A percentile compares a stretch with the other conserved stretches of the same genome.
phyloP scores from a whole-genome alignment of 2,888 invertebrate genomes.

The Timema podura region DNA sequence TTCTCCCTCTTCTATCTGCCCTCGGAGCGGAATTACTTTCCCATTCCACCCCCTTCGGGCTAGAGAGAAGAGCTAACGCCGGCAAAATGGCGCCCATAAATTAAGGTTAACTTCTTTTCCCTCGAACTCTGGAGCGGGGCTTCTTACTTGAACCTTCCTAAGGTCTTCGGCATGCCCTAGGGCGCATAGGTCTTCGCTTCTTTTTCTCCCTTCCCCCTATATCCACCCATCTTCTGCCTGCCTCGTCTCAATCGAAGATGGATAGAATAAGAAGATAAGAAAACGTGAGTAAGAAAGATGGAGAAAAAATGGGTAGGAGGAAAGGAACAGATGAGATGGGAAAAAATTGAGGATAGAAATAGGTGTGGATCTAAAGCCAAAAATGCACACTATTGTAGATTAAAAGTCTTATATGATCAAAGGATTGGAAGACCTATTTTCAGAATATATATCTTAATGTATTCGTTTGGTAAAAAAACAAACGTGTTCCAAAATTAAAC shows the following conservation, averaged over 20 bases:
- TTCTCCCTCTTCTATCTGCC: background rate
- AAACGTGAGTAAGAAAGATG: background rate
- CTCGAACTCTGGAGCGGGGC: background rate
- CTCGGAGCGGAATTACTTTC: conserved; percentile 24
- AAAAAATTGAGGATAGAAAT: too few relatives aligned
- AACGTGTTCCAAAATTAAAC: too few relatives aligned
- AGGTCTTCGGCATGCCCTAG: background rate
- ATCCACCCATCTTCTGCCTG: conserved; percentile 24
- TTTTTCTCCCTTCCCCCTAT: conserved; percentile 16
- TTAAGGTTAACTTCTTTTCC: conserved; percentile 27
- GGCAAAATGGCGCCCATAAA: conserved; percentile 27
- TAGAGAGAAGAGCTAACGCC: conserved; percentile 13
- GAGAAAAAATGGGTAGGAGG: background rate
- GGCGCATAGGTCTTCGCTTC: too few relatives aligned
- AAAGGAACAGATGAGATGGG: too few relatives aligned
- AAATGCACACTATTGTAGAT: too few relatives aligned
- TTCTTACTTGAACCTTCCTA: conserved; percentile 16
- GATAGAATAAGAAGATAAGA: conserved; percentile 14
- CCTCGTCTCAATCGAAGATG: conserved; percentile 26
- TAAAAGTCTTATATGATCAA: too few relatives aligned
- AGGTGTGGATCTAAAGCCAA: too few relatives aligned
- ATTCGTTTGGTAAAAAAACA: too few relatives aligned
- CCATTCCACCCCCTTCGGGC: conserved; percentile 21
- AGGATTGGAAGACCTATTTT: too few relatives aligned
- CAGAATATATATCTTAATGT: too few relatives aligned